Evolutionary conservation across 2,888 invertebrate species (phyloP), one percentile per base, ranked within the genome.

Genomic region (Pemphredon lugubris): DNA sequence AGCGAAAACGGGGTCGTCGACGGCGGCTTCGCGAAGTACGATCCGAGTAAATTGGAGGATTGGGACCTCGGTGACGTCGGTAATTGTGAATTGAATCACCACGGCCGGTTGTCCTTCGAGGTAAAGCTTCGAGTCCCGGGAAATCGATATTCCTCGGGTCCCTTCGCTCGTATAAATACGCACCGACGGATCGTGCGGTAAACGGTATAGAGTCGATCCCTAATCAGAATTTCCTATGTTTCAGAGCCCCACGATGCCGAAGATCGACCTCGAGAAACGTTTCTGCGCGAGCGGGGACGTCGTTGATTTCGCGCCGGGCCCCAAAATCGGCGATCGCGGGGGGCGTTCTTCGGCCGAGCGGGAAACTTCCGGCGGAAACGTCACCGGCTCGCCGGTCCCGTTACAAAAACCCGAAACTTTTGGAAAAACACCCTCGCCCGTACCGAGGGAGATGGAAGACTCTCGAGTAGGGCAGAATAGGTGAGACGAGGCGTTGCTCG

Each of bases 51-150:
- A 42, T 82, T 91, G 55, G 91, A 91, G 78, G 91, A 91, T 79
- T 91, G 91, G 91, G 91, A 91, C 73, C 76, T 91, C 20, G 89
- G 89, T 14, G 88, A 91, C 32, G 87, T 91, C 34, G 91, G 91
- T 79, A 90, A 91, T 82, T 79, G 75, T 55, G 77, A 77, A 63
- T 57, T 67, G 73, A 72, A 76, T 71, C 77, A 73, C 53, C 73
- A 67, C 11, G 71, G 34, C n/a, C 55, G 57, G 11, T 2, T 65
- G 26, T 65, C 77, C 42, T 57, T 47, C 50, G 75, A 79, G 71
- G 80, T 82, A 67, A 45, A 14, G 13, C 11, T 5, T 9, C 40
- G 21, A 16, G 14, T 40, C 13, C 23, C 32, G 14, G 16, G 6
- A 16, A 14, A 55, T 55, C 50, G 16, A 45, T 51, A 21, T 23